phyloP scores from a whole-genome alignment of 2,113 vertebrate genomes.

The Trachemys scripta region DNA sequence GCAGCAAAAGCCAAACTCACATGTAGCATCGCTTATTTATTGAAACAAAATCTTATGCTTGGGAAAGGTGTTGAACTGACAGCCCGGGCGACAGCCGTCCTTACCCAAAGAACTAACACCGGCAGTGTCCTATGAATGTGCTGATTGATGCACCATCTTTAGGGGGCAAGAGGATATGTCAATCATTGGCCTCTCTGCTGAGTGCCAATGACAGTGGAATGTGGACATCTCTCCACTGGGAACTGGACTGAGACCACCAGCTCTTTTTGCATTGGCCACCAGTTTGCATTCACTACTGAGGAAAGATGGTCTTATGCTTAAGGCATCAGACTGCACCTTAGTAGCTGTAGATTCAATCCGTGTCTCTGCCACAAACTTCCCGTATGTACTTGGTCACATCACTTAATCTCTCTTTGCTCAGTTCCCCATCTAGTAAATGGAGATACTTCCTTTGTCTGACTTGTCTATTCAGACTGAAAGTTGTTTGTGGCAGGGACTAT shows the following conservation, averaged over 20 bases:
- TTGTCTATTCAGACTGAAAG: not conserved
- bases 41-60: not conserved
- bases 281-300: not conserved
- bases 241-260: not conserved
- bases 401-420: not conserved
- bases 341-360: not conserved
- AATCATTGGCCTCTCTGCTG: not conserved
- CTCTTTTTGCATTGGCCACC: not conserved
- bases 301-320: not conserved
- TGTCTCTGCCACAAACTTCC: not conserved
- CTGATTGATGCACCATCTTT: not conserved
- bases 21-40: not conserved
- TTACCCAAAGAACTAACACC: not conserved
- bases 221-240: not conserved
- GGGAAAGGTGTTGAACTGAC: not conserved
- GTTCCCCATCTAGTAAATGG: fast-evolving
- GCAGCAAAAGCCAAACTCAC: not conserved
- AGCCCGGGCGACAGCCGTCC: not conserved
- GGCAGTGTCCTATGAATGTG: no score
- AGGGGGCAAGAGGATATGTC: not conserved
- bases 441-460: not conserved
- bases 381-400: not conserved
- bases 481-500: not conserved
- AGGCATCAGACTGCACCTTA: no score
- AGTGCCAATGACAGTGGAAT: not conserved